Evolutionary conservation across 2,888 invertebrate genomes (phyloP).

Genomic region (Orthonychiurus folsomi): DNA sequence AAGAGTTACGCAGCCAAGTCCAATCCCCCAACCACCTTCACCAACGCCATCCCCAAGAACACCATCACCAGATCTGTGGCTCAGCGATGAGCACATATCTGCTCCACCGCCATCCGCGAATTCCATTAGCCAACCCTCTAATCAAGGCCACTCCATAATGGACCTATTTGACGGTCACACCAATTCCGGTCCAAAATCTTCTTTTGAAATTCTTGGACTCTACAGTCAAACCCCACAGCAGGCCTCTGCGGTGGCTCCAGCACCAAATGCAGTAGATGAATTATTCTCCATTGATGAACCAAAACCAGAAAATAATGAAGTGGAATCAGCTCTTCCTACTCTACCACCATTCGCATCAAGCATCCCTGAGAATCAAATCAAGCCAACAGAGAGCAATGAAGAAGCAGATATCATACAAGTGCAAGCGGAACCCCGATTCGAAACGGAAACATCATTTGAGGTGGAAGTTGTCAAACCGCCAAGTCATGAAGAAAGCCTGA

Average conservation of each 20-base stretch:
- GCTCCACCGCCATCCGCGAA: slow-evolving; percentile 36
- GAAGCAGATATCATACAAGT: slow-evolving; percentile 13
- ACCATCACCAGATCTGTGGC: slow-evolving; percentile 35
- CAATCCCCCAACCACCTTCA: slow-evolving; percentile 53
- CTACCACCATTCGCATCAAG: no score
- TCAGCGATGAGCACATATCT: slow-evolving; percentile 31
- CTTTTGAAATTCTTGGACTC: not conserved
- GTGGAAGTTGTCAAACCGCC: slow-evolving; percentile 32
- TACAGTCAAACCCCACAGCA: slow-evolving; percentile 8
- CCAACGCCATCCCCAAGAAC: slow-evolving; percentile 66
- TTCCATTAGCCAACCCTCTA: slow-evolving; percentile 33
- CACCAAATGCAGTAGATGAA: not conserved
- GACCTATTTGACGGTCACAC: slow-evolving; percentile 26
- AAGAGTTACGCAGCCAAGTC: slow-evolving; percentile 77
- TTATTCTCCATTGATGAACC: not conserved
- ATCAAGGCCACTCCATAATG: slow-evolving; percentile 17
- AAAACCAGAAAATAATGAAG: not conserved
- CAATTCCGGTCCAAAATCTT: slow-evolving; percentile 4
- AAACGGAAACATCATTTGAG: slow-evolving; percentile 31
- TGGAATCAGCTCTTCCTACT: not conserved
- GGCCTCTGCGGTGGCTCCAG: not conserved
- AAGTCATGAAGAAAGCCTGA: no score
- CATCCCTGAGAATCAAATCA: not conserved
- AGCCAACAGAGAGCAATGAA: not conserved
- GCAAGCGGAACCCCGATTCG: slow-evolving; percentile 39